Base-by-base conservation (phyloP, 2,888 invertebrate genomes). In the Aquatica leii region DNA sequence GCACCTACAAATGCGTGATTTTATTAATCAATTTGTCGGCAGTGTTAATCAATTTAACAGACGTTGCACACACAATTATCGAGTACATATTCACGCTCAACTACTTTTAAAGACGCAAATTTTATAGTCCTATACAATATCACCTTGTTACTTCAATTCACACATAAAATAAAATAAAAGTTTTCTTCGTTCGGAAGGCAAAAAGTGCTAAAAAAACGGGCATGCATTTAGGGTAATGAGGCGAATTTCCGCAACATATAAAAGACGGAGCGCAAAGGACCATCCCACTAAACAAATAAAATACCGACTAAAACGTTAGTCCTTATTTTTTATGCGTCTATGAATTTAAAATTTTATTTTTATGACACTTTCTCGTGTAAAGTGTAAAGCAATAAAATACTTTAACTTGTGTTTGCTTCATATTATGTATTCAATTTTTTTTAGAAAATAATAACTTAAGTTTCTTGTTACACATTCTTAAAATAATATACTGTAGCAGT, bases 281-380 rank as follows among this genome's bases (percentile, higher is more conserved):
- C 58, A 54, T 52, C 48, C 34, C 59, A 35, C 51, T 59, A 59
- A 59, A 63, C 63, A 54, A 63, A 63, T 63, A 63, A 63, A 63
- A 63, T 63, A 59, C 59, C 59, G 59, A 59, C 63, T 63, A 63
- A 63, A 63, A 59, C 63, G 55, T 55, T 24, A 63, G 51, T 59
- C 59, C 63, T 63, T 63, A 59, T 55, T 63, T 63, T 63, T 63
- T 63, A 63, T 63, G 59, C 41, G 54, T 46, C 63, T 59, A 63
- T 63, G 63, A 63, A 63, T 63, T 63, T 63, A 41, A 59, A 63
- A 63, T 63, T 63, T 59, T 54, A 59, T 52, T 63, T 63, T 63
- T 63, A 63, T 59, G 62, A 54, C 58, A 58, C 58, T 43, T 63
- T 41, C 35, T 58, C 53, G 41, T 55, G 59, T 59, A 49, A 59